phyloP scores from a whole-genome alignment of 2,797 vertebrate species.

The Mionectes olivaceus region DNA sequence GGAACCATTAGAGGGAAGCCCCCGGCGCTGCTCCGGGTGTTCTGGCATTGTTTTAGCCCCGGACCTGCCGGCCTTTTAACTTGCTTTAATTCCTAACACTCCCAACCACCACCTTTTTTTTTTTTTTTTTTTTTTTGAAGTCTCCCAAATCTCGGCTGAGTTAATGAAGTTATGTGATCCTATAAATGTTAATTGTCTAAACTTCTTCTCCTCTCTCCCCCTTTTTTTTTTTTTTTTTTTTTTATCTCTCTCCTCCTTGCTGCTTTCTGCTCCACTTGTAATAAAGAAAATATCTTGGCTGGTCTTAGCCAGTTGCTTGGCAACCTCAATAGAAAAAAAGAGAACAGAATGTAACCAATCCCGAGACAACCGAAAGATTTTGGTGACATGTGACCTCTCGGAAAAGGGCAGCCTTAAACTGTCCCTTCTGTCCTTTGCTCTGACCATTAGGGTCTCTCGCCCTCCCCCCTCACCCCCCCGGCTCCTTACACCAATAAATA shows the following conservation, averaged over 20 bases:
- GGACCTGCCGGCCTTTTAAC: background rate
- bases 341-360: conserved; percentile 83
- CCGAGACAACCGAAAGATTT: conserved; percentile 83
- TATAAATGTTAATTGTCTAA: conserved; percentile 71
- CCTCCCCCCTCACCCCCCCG: background rate
- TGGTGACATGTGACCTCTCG: conserved; percentile 81
- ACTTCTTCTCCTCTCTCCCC: background rate
- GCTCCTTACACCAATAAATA: conserved; percentile 83
- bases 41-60: background rate
- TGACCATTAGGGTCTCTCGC: conserved; percentile 49
- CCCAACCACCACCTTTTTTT: no score
- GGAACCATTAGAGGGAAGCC: background rate
- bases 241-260: conserved; percentile 54
- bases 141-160: background rate
- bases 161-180: conserved; percentile 73
- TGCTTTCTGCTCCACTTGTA: conserved; percentile 80
- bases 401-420: conserved; percentile 77
- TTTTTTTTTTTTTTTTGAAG: background rate
- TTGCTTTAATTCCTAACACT: background rate
- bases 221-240: background rate
- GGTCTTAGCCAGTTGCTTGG: conserved; percentile 82
- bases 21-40: background rate
- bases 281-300: conserved; percentile 85
- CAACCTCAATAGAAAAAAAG: conserved; percentile 79
- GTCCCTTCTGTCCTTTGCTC: conserved; percentile 71